Conservation (phyloP, 2,888 invertebrate species). For the Acleris laterana region DNA sequence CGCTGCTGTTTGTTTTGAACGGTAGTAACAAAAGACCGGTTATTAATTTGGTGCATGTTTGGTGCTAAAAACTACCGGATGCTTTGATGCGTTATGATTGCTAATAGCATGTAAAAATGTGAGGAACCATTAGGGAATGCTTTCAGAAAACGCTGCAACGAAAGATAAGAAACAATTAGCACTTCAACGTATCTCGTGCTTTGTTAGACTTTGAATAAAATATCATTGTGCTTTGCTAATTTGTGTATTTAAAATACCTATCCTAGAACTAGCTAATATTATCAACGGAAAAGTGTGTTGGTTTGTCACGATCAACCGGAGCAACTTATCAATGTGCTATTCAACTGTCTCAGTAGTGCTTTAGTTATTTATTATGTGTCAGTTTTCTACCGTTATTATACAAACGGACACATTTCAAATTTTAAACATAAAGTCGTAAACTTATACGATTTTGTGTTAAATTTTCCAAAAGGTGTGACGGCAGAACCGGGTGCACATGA, state of each 20-base stretch:
- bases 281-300: no score
- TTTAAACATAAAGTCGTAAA: background rate
- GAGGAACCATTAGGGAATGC: conserved; percentile 1
- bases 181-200: background rate
- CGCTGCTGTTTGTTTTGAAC: conserved; percentile 59
- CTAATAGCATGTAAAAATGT: conserved; percentile 6
- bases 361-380: no score
- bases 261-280: background rate
- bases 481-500: conserved; percentile 30
- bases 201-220: background rate
- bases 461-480: conserved; percentile 7
- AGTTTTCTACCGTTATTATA: background rate
- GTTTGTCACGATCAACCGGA: no score
- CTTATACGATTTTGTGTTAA: background rate
- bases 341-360: no score
- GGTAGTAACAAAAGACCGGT: conserved; percentile 53
- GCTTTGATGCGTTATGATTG: conserved; percentile 18
- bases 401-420: conserved; percentile 4
- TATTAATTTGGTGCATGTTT: conserved; percentile 29
- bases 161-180: conserved; percentile 12
- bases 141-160: background rate
- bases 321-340: no score
- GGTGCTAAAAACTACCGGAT: conserved; percentile 34
- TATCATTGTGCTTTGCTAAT: background rate
- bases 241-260: no score